Evolutionary conservation across 2,113 vertebrate genomes (phyloP).

Genomic region (Hippocampus guttulatus): DNA sequence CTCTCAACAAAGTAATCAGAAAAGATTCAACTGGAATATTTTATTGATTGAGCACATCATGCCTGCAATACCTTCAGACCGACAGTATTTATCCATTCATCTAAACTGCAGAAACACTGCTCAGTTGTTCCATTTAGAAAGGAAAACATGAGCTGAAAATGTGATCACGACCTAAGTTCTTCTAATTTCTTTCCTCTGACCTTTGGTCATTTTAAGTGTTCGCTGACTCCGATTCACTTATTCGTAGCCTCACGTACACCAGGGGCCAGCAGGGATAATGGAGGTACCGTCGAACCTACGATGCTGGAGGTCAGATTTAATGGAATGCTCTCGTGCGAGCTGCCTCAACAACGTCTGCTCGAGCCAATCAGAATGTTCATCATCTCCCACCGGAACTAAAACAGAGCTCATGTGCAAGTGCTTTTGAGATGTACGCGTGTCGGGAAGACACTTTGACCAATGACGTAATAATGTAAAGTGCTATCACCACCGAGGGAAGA

Average conservation of each 20-base stretch:
- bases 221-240: constrained; percentile 1
- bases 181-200: constrained; percentile 25
- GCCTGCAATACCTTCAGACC: not conserved
- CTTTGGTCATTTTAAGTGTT: constrained; percentile 26
- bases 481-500: constrained; percentile 7
- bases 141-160: constrained; percentile 14
- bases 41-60: too few species aligned
- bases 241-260: constrained; percentile 21
- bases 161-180: constrained; percentile 40
- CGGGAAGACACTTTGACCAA: constrained; percentile 21
- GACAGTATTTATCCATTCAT: not conserved
- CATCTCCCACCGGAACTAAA: constrained; percentile 21
- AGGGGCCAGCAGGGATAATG: constrained; percentile 20
- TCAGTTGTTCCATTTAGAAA: not conserved
- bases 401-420: constrained; percentile 34
- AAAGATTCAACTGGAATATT: too few species aligned
- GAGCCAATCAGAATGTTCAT: constrained; percentile 12
- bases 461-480: constrained; percentile 41
- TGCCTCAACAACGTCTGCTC: constrained; percentile 30
- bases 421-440: constrained; percentile 25
- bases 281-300: constrained; percentile 34
- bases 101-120: not conserved
- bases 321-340: constrained; percentile 40
- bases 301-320: constrained; percentile 47
- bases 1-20: too few species aligned